phyloP scores from a whole-genome alignment of 2,113 vertebrate genomes.

The Hippolais icterina region DNA sequence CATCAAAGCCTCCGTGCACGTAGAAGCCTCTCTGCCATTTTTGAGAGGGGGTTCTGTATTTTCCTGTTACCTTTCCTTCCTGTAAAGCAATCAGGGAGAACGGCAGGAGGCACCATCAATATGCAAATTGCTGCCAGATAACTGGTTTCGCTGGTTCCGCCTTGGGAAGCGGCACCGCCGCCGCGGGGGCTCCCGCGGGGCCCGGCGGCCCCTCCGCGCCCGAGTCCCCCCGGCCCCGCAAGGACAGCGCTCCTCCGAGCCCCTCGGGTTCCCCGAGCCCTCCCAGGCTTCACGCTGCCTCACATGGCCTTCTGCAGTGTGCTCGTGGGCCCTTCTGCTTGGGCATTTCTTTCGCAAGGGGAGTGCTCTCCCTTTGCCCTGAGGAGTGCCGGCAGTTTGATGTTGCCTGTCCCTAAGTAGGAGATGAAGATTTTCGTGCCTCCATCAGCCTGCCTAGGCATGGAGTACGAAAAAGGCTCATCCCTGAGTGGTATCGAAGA shows the following conservation, averaged over 20 bases:
- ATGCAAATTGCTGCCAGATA: constrained; percentile 80
- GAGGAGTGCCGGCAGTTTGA: background rate
- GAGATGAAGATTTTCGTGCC: background rate
- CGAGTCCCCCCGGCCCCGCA: background rate
- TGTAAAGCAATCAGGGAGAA: constrained; percentile 79
- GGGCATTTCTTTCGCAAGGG: background rate
- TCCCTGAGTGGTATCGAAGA: background rate
- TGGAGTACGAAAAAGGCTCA: background rate
- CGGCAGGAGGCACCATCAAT: constrained; percentile 83
- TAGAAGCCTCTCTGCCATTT: constrained; percentile 37
- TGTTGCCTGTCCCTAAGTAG: background rate
- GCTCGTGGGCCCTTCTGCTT: background rate
- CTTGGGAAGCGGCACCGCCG: constrained; percentile 61
- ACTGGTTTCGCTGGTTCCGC: constrained; percentile 80
- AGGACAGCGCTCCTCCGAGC: background rate
- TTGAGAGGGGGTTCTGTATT: constrained; percentile 66
- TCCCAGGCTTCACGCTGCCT: background rate
- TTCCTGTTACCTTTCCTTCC: constrained; percentile 80
- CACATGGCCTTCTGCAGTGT: rapidly evolving
- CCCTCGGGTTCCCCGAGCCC: background rate
- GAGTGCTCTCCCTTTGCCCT: background rate
- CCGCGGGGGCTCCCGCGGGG: background rate
- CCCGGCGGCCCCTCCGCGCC: background rate
- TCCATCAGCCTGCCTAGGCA: background rate
- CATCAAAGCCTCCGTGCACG: constrained; percentile 33